phyloP scores from a whole-genome alignment of 1,140 invertebrate genomes.

The Psix sp. region DNA sequence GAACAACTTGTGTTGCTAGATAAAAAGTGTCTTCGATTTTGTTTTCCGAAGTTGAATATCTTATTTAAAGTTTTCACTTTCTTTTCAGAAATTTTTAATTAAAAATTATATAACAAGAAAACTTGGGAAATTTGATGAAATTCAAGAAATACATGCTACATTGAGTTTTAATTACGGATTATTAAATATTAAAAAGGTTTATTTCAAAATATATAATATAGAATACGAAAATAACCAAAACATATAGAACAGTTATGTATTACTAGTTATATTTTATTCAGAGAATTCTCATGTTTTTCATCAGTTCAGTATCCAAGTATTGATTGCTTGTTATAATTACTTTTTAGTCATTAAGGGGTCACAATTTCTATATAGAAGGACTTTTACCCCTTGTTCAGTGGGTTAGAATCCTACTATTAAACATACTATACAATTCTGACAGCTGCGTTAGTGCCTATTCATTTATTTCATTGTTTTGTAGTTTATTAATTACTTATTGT shows the following conservation, averaged over 20 bases:
- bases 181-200: no score
- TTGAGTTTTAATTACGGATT: no score
- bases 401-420: slow-evolving; percentile 58
- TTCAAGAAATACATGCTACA: no score
- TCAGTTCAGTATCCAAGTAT: slow-evolving; percentile 68
- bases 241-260: slow-evolving; percentile 39
- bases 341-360: slow-evolving; percentile 69
- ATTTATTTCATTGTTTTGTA: slow-evolving; percentile 44
- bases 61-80: no score
- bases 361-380: slow-evolving; percentile 62
- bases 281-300: no score
- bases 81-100: no score
- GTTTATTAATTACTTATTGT: slow-evolving; percentile 59
- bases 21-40: no score
- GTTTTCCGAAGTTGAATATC: no score
- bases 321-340: slow-evolving; percentile 74
- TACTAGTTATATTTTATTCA: slow-evolving; percentile 41
- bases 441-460: slow-evolving; percentile 50
- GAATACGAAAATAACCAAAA: slow-evolving; percentile 4
- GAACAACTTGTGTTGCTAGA: no score
- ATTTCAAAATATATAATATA: neutral
- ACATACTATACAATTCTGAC: slow-evolving; percentile 50
- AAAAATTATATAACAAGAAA: no score
- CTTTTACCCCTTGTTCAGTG: slow-evolving; percentile 54
- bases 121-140: no score